Conservation (phyloP, 1,140 invertebrate genomes). For the Drosophila parabipectinata region DNA sequence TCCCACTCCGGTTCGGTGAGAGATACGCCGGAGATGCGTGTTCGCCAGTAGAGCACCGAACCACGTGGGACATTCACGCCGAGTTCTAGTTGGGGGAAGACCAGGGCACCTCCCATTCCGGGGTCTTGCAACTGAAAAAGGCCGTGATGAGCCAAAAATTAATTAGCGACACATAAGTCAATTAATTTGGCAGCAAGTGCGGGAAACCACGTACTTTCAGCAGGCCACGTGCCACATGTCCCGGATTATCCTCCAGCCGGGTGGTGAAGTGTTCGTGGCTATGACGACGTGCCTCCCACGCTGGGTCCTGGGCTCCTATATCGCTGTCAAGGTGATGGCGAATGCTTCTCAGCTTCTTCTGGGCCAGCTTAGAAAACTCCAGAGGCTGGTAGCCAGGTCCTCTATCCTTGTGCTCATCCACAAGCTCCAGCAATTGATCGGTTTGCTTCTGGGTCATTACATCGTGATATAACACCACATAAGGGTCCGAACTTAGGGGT, state of each 20-base stretch:
- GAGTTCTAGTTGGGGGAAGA: constrained; percentile 77
- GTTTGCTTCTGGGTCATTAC: constrained; percentile 86
- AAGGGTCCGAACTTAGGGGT: constrained; percentile 93
- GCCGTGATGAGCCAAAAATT: constrained; percentile 22
- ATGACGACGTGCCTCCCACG: constrained; percentile 64
- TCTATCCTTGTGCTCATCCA: constrained; percentile 32
- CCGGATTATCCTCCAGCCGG: constrained; percentile 10
- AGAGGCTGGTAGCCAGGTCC: constrained; percentile 22
- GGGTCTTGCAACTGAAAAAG: constrained; percentile 58
- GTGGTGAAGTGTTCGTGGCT: constrained; percentile 59
- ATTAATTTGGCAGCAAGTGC: constrained; percentile 39
- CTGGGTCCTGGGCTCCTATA: not conserved
- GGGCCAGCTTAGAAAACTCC: constrained; percentile 35
- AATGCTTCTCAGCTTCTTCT: constrained; percentile 33
- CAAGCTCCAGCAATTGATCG: constrained; percentile 31
- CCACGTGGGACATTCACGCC: constrained; percentile 63
- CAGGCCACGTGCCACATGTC: constrained; percentile 56
- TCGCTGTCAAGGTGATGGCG: constrained; percentile 31
- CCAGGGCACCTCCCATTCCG: constrained; percentile 64
- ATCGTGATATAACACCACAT: constrained; percentile 94
- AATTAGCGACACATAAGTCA: constrained; percentile 77
- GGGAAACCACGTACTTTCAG: constrained; percentile 60
- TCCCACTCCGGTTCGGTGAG: constrained; percentile 39
- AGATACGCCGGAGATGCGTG: constrained; percentile 28
- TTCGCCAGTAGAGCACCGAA: constrained; percentile 59